Evolutionary conservation across 23 tunicate genomes (phyloP), one percentile per base, ranked within the genome.

Genomic region (Ascidia mentula): DNA sequence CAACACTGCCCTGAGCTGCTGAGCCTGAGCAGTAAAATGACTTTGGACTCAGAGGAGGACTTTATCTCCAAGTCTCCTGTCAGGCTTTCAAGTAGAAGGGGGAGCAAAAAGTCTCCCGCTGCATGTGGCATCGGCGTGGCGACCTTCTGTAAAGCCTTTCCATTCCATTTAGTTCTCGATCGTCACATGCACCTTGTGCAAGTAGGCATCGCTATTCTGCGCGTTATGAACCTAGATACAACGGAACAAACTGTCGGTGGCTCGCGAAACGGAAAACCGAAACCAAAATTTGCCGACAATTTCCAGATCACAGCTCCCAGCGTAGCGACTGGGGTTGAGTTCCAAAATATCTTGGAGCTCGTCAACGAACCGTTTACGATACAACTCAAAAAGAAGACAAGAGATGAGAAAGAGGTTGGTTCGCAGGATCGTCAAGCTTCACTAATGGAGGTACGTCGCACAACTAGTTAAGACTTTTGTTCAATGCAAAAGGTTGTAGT

Each of bases 101-200:
- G 46, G 9, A 45, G 32, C 70, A 46, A 46, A 31, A 46, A 18
- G 6, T 32, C 37, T 20, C 45, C 12, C 15, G 70, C 69, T 8
- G 24, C 38, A 70, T 69, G 74, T 81, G 26, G 69, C 40, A 77
- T 89, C 30, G 82, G 80, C 7, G 83, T 83, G 4, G 60, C 82
- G 2, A 90, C 83, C 5, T 93, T 93, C 80, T 93, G 93, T 81
- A 46, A 46, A 35, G 87, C 88, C n/a, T 84, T 88, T 40, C 98
- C 98, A 12, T 93, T 83, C 59, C 98, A 93, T 76, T 31, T 93
- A 24, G 61, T 93, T 8, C 42, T 93, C 45, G 77, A 93, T 60
- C 79, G 89, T 9, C 37, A 81, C 31, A 80, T 93, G 93, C 69
- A 28, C 20, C 34, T 93, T n/a, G 72, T 88, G 0, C 98, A 93